Evolutionary conservation across 2,113 vertebrate genomes (phyloP).

Genomic region (Dicentrarchus labrax): DNA sequence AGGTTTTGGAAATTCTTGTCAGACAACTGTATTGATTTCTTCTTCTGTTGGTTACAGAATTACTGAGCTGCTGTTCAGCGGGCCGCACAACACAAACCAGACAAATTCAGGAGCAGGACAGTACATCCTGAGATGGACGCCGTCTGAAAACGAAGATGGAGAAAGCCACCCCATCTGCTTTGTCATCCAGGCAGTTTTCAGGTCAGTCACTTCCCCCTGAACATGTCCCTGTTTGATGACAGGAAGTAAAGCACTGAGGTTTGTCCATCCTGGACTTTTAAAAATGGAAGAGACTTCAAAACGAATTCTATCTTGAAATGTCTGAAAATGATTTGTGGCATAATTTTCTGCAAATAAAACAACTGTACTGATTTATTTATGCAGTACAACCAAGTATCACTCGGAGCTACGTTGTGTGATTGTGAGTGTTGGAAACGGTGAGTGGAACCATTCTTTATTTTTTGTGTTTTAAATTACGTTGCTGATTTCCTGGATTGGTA

Average conservation of each 20-base stretch:
- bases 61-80: slow-evolving; percentile 34
- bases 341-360: no score
- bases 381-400: slow-evolving; percentile 11
- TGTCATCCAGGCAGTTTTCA: not conserved
- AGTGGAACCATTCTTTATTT: not conserved
- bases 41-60: slow-evolving; percentile 30
- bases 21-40: no score
- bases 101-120: accelerated
- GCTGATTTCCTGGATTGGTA: no score
- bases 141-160: not conserved
- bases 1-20: not conserved
- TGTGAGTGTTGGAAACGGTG: slow-evolving; percentile 31
- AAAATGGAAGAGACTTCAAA: no score
- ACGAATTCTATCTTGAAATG: no score
- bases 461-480: no score
- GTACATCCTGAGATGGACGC: slow-evolving; percentile 53
- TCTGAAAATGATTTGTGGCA: no score
- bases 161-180: slow-evolving; percentile 57
- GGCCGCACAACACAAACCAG: not conserved
- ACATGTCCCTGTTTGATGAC: no score
- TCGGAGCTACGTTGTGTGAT: slow-evolving; percentile 56
- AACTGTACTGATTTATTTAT: not conserved
- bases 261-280: no score
- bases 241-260: no score
- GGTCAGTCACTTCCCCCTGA: slow-evolving; percentile 7